Base-by-base conservation (phyloP, 2,113 vertebrate genomes). In the Anarhynchus alexandrinus region DNA sequence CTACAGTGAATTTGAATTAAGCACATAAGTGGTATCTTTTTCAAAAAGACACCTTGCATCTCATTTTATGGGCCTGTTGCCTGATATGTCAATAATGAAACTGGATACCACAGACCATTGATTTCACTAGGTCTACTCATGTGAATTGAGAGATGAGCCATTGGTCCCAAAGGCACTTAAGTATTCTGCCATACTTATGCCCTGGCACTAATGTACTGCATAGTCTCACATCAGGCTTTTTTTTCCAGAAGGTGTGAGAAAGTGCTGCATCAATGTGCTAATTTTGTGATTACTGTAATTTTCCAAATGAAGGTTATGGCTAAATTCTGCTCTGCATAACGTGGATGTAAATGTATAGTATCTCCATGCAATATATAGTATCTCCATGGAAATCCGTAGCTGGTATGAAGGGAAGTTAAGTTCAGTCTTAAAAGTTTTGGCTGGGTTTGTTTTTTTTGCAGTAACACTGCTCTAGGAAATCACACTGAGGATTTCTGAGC, bases 141-240 rank as follows among this genome's bases (percentile, higher is more conserved):
- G 86, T 91, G 94, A 96, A 89, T 95, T 97, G 80, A 83, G 91
- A 93, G 81, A 95, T 64, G 85, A 95, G 86, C 52, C 88, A 84
- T 21, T 76, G 80, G 90, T 95, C 97, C 80, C 96, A 96, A 83
- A 95, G 82, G 94, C 82, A 93, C 91, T 97, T 81, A 91, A 73
- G 43, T 80, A 67, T 67, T 93, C 86, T 80, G 82, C 95, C 82
- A 80, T 79, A 94, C 38, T 83, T 84, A 83, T 47, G 90, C 55
- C 52, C 81, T 86, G 64, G 83, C 86, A 95, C 80, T 94, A 94
- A 96, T 94, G 92, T 55, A 90, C 69, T n/a, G n/a, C 83, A 54
- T 21, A 92, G 67, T 69, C 22, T 80, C 54, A 73, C n/a, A 70
- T 61, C 45, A 93, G 69, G 54, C 19, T 49, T 51, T 71, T 82